Percentiles rank a stretch among this genome's conserved stretches.
phyloP scores from a whole-genome alignment of 2,888 invertebrate genomes.

The Chorisops tibialis region DNA sequence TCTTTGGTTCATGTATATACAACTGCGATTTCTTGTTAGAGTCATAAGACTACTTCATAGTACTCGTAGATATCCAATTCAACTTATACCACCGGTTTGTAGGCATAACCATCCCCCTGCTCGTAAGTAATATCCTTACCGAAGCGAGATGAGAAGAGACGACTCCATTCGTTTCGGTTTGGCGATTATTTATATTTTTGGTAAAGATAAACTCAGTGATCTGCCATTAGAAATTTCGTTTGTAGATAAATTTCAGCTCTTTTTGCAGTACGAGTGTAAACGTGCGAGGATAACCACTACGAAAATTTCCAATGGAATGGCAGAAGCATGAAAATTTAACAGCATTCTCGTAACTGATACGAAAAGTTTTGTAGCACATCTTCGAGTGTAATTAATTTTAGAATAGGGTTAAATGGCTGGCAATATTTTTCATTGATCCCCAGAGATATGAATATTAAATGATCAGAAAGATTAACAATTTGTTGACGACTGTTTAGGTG shows the following conservation, averaged over 20 bases:
- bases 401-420: slow-evolving; percentile 16
- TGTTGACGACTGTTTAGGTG: background rate
- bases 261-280: background rate
- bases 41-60: background rate
- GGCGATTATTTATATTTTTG: slow-evolving; percentile 24
- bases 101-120: background rate
- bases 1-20: too few species aligned
- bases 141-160: slow-evolving; percentile 2
- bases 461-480: slow-evolving; percentile 13
- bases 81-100: background rate
- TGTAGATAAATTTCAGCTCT: slow-evolving; percentile 21
- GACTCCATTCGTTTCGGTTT: slow-evolving; percentile 24
- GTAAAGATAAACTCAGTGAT: slow-evolving; percentile 22
- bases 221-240: slow-evolving; percentile 21
- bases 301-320: too few species aligned
- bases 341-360: background rate
- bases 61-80: background rate
- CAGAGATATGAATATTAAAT: slow-evolving; percentile 19
- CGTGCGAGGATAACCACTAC: too few species aligned
- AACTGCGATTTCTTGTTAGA: background rate
- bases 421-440: slow-evolving; percentile 21
- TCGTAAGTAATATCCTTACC: background rate
- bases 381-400: slow-evolving; percentile 19
- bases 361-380: slow-evolving; percentile 18
- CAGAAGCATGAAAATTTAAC: background rate